A percentile compares a stretch with the other conserved stretches of the same genome.
Conservation (phyloP, 2,797 vertebrate species). For the Geotrypetes seraphini region DNA sequence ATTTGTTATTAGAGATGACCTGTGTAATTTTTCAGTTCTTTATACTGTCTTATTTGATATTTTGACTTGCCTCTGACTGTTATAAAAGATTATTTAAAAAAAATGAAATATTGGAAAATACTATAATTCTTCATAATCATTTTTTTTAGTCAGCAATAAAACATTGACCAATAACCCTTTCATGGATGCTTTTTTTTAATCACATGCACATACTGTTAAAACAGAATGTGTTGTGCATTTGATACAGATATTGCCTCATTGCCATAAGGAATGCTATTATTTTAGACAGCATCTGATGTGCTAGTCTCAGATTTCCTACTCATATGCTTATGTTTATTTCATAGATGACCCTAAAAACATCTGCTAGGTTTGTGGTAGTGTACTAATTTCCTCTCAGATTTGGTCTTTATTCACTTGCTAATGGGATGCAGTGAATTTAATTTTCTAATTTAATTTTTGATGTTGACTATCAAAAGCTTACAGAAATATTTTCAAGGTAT, state of each 20-base stretch:
- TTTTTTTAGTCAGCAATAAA: too few species aligned
- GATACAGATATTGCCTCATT: conserved; percentile 50
- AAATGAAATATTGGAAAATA: too few species aligned
- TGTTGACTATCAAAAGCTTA: conserved; percentile 11
- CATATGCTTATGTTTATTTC: conserved; percentile 71
- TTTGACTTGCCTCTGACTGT: too few species aligned
- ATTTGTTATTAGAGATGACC: too few species aligned
- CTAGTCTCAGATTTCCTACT: conserved; percentile 66
- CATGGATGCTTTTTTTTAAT: conserved; percentile 39
- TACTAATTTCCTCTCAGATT: conserved; percentile 51
- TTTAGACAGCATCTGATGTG: conserved; percentile 62
- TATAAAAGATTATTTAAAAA: too few species aligned
- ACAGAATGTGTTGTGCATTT: conserved; percentile 54
- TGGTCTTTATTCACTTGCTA: conserved; percentile 40
- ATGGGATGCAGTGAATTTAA: conserved; percentile 19
- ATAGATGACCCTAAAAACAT: conserved; percentile 62
- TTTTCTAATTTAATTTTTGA: conserved; percentile 16
- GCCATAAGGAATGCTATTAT: conserved; percentile 63
- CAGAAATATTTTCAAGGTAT: too few species aligned
- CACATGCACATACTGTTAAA: conserved; percentile 34
- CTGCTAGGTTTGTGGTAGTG: conserved; percentile 60
- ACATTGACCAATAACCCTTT: conserved; percentile 17
- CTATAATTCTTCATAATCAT: too few species aligned
- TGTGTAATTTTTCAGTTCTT: too few species aligned
- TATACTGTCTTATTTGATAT: too few species aligned